These are phyloP conservation scores for Cariama cristata DNA, from an alignment of 2,113 vertebrate species.

Conservation along the genomic window DNA sequence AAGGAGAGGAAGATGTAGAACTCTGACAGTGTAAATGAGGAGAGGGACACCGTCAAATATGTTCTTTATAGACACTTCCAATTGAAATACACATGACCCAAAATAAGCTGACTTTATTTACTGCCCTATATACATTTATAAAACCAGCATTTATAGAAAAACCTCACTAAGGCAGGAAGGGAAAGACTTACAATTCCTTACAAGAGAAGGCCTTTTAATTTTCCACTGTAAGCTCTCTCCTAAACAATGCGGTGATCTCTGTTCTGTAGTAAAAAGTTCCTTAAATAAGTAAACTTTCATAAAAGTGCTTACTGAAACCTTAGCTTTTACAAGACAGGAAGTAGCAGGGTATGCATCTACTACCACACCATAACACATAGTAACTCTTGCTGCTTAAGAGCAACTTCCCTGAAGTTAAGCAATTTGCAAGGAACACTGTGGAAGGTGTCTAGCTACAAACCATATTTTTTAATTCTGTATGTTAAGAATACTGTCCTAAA, in stretches of 20 bases:
- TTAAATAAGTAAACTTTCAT: background rate
- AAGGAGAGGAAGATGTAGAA: background rate
- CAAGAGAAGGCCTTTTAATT: background rate
- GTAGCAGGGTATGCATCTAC: background rate
- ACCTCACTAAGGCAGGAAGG: background rate
- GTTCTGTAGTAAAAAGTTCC: background rate
- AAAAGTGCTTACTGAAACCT: background rate
- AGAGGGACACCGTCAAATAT: background rate
- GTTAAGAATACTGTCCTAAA: background rate
- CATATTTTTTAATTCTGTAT: fast-evolving
- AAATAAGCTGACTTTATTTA: background rate
- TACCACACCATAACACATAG: fast-evolving
- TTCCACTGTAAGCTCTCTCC: background rate
- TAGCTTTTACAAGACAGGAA: background rate
- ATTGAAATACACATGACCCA: background rate
- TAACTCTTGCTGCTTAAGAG: background rate
- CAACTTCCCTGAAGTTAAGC: background rate
- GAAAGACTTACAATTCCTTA: background rate
- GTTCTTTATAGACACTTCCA: background rate
- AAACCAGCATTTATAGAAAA: background rate
- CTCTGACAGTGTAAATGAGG: background rate
- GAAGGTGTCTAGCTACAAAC: background rate
- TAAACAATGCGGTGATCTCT: background rate
- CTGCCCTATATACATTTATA: background rate
- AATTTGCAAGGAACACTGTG: background rate